Conservation (phyloP, 2,888 invertebrate genomes). For the Noctua janthe region DNA sequence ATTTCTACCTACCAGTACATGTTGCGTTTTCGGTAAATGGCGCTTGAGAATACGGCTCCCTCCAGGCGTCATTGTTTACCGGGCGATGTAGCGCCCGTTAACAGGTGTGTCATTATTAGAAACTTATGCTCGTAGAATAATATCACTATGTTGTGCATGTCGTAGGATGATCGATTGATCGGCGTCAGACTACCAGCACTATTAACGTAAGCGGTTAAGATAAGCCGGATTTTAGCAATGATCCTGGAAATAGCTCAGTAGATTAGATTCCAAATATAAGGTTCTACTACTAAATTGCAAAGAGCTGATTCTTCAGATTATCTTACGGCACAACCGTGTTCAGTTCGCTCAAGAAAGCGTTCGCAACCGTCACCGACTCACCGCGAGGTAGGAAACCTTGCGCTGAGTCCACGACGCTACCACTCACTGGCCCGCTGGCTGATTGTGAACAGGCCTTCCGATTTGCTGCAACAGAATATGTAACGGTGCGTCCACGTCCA, state of each 20-base stretch:
- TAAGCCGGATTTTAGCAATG: background rate
- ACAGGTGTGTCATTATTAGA: constrained; percentile 20
- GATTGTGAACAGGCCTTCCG: background rate
- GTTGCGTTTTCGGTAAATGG: background rate
- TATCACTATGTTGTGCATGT: constrained; percentile 6
- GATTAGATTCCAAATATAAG: background rate
- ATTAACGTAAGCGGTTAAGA: background rate
- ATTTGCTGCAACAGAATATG: constrained; percentile 9
- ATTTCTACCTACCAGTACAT: constrained; percentile 15
- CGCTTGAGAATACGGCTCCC: constrained; percentile 2
- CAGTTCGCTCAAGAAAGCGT: background rate
- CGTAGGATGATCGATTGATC: background rate
- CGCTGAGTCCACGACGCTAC: too few relatives aligned
- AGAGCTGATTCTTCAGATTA: background rate
- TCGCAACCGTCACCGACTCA: background rate
- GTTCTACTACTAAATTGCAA: background rate
- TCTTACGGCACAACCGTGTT: background rate
- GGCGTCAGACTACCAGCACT: background rate
- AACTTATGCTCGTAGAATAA: constrained; percentile 23
- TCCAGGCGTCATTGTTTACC: background rate
- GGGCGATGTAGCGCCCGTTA: constrained; percentile 22
- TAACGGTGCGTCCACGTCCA: constrained; percentile 9
- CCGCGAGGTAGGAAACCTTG: background rate
- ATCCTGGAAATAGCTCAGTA: background rate
- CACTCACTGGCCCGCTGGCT: background rate